A percentile compares a stretch with the other conserved stretches of the same genome.
phyloP scores from a whole-genome alignment of 2,797 vertebrate species.

The Tadarida brasiliensis region DNA sequence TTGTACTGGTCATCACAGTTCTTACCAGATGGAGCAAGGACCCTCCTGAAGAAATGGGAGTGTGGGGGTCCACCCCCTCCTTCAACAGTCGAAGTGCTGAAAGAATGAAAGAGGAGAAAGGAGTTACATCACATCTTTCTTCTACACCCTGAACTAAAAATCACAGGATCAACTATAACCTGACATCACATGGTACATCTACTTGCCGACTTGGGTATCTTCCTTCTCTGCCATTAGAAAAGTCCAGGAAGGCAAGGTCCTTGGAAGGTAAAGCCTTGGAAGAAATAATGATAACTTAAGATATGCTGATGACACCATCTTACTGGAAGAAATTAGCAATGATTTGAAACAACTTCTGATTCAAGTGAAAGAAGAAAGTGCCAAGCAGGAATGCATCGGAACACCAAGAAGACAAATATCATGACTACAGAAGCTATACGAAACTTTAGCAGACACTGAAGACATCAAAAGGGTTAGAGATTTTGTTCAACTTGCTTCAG shows the following conservation, averaged over 20 bases:
- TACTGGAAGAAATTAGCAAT: not conserved
- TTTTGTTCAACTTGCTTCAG: not conserved
- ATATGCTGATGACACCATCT: not conserved
- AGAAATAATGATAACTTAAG: not conserved
- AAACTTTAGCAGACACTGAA: not conserved
- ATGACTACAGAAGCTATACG: not conserved
- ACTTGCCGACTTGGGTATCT: not conserved
- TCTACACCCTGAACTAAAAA: not conserved
- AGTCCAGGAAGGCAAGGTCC: not conserved
- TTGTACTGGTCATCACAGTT: not conserved
- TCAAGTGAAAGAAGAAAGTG: not conserved
- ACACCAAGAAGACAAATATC: not conserved
- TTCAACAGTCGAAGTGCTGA: conserved; percentile 94
- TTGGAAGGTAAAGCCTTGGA: not conserved
- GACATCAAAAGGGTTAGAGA: not conserved
- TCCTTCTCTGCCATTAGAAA: not conserved
- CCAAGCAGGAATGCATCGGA: not conserved
- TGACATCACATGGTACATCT: accelerated
- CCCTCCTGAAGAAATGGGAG: conserved; percentile 91
- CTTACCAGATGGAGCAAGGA: conserved; percentile 97
- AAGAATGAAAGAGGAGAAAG: conserved; percentile 78
- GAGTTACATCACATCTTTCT: conserved; percentile 57
- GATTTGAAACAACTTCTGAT: not conserved
- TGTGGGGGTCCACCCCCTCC: conserved; percentile 93
- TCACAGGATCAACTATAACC: not conserved